phyloP scores from a whole-genome alignment of 2,888 invertebrate genomes.

The Lasioglossum calceatum region DNA sequence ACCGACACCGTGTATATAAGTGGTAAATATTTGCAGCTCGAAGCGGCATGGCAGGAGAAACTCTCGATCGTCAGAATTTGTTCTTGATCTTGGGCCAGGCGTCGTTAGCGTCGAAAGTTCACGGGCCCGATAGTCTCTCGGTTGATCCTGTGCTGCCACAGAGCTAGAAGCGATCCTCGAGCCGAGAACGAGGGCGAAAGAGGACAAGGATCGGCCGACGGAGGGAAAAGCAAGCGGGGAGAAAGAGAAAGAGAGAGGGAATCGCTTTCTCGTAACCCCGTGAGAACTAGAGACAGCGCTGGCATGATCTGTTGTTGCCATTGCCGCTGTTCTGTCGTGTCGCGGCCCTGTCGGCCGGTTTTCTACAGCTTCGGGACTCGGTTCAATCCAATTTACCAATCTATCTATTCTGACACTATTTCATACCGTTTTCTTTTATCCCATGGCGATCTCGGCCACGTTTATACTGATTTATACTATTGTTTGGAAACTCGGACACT shows the following conservation, averaged over 20 bases:
- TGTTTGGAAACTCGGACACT: background rate
- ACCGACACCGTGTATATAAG: background rate
- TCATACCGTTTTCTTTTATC: slow-evolving; percentile 18
- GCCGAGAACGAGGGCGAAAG: slow-evolving; percentile 42
- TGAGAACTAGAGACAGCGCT: slow-evolving; percentile 79
- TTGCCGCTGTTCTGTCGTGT: slow-evolving; percentile 62
- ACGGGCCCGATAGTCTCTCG: slow-evolving; percentile 28
- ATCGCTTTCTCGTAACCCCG: slow-evolving; percentile 83
- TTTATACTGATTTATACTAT: background rate
- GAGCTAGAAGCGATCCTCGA: slow-evolving; percentile 31
- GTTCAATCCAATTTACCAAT: slow-evolving; percentile 51
- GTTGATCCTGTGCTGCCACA: slow-evolving; percentile 21
- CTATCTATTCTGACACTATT: slow-evolving; percentile 33
- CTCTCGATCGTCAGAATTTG: slow-evolving; percentile 32
- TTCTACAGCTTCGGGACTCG: slow-evolving; percentile 29
- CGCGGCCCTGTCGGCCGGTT: slow-evolving; percentile 48
- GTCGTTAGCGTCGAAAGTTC: slow-evolving; percentile 37
- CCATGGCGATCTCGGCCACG: background rate
- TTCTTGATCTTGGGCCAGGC: slow-evolving; percentile 36
- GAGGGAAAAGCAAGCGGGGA: slow-evolving; percentile 37
- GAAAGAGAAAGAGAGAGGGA: slow-evolving; percentile 63
- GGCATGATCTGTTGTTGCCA: slow-evolving; percentile 63
- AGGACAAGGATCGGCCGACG: slow-evolving; percentile 62
- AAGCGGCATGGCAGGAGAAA: slow-evolving; percentile 13
- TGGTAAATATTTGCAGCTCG: slow-evolving; percentile 9